Evolutionary conservation across 2,888 invertebrate genomes (phyloP).

Genomic region (Eristalinus sepulchralis): DNA sequence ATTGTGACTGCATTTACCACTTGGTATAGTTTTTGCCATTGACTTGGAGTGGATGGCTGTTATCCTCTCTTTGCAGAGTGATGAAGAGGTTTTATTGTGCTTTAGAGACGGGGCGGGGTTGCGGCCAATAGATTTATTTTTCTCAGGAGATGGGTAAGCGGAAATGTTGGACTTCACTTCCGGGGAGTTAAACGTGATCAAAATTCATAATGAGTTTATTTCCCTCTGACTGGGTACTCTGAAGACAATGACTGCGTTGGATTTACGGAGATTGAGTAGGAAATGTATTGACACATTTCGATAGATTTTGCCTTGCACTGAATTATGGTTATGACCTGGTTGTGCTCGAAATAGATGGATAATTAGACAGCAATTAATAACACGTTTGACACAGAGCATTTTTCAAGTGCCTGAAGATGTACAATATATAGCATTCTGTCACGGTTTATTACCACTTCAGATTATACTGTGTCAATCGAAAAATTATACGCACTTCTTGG

Average conservation of each 20-base stretch:
- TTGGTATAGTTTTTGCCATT: constrained; percentile 14
- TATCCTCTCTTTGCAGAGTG: constrained; percentile 9
- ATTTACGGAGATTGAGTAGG: neutral
- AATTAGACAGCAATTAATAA: constrained; percentile 28
- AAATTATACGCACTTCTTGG: neutral
- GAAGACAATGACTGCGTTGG: neutral
- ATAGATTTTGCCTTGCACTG: neutral
- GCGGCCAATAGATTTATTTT: constrained; percentile 13
- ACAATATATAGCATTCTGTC: neutral
- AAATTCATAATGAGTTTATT: constrained; percentile 58
- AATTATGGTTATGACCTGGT: neutral
- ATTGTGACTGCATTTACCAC: constrained; percentile 62
- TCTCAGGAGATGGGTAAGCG: constrained; percentile 40
- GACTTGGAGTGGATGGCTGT: constrained; percentile 32
- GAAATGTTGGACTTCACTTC: constrained; percentile 50
- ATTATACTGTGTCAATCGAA: neutral
- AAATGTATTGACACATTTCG: constrained; percentile 5
- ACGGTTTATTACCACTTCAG: neutral
- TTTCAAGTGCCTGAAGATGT: neutral
- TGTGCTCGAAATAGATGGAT: neutral
- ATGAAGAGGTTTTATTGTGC: neutral
- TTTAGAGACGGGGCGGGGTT: neutral
- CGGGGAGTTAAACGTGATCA: constrained; percentile 44
- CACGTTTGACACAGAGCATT: neutral
- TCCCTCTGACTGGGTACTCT: neutral